These are phyloP conservation scores for Irena cyanogastra DNA, from an alignment of 2,113 vertebrate genomes.

Conservation along the genomic window DNA sequence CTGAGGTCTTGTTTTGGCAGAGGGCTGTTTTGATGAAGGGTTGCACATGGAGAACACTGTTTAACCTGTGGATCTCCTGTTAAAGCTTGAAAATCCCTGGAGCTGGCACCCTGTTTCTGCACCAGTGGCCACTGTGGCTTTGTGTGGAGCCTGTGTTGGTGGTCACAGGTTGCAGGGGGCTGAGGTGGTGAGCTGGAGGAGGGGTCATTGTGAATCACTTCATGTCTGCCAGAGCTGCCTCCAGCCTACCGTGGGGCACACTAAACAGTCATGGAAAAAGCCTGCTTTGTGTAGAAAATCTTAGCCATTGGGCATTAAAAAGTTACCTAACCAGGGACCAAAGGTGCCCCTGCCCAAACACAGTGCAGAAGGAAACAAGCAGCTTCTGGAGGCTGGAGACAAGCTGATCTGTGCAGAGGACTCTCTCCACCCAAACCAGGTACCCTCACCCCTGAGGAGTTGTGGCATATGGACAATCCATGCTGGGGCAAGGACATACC, in stretches of 20 bases:
- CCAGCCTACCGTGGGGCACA: fast-evolving
- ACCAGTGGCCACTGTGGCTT: not conserved
- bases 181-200: not conserved
- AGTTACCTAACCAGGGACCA: not conserved
- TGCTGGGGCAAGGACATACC: not conserved
- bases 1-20: not conserved
- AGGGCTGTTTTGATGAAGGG: not conserved
- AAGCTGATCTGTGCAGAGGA: not conserved
- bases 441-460: too few relatives aligned
- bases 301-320: not conserved
- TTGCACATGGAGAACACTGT: fast-evolving
- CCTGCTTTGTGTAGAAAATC: not conserved
- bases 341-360: fast-evolving
- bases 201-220: fast-evolving
- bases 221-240: not conserved
- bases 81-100: not conserved
- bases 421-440: not conserved
- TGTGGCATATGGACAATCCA: not conserved
- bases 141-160: not conserved
- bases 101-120: not conserved
- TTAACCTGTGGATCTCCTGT: not conserved
- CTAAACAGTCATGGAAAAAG: not conserved
- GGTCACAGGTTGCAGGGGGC: too few relatives aligned
- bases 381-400: not conserved
- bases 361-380: not conserved